Conservation (phyloP, 2,113 vertebrate species). For the Willisornis vidua region DNA sequence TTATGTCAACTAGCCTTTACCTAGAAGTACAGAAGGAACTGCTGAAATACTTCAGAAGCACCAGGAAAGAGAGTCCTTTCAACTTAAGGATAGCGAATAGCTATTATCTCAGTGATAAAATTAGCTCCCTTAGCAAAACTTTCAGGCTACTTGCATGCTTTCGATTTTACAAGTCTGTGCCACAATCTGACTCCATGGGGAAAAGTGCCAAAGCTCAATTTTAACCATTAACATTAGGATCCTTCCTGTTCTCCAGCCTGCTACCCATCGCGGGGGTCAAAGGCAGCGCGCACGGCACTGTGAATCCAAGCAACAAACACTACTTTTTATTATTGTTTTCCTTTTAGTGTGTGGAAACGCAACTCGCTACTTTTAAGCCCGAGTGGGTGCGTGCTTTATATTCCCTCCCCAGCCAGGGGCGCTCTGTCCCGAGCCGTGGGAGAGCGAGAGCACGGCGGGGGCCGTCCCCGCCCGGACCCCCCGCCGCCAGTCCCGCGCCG, state of each 20-base stretch:
- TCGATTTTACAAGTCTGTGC: constrained; percentile 45
- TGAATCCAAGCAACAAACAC: background rate
- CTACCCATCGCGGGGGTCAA: background rate
- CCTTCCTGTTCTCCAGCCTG: background rate
- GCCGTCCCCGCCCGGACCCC: background rate
- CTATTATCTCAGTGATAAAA: constrained; percentile 51
- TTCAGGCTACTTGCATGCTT: constrained; percentile 45
- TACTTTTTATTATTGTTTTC: background rate
- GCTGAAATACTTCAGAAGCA: background rate
- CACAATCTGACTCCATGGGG: background rate
- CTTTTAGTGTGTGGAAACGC: background rate
- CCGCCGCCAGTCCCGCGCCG: background rate
- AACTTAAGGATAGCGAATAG: background rate
- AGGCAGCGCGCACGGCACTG: background rate
- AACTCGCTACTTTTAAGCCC: background rate
- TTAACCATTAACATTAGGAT: background rate
- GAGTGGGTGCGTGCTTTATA: background rate
- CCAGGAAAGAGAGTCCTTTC: background rate
- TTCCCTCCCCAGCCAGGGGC: background rate
- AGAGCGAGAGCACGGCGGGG: background rate
- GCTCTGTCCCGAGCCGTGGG: background rate
- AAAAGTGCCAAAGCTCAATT: constrained; percentile 19
- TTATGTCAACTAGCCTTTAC: background rate
- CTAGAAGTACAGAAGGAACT: background rate
- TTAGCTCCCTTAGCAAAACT: constrained; percentile 46